Conservation (phyloP, 2,113 vertebrate species). For the Telmatochromis bifrenatus region DNA sequence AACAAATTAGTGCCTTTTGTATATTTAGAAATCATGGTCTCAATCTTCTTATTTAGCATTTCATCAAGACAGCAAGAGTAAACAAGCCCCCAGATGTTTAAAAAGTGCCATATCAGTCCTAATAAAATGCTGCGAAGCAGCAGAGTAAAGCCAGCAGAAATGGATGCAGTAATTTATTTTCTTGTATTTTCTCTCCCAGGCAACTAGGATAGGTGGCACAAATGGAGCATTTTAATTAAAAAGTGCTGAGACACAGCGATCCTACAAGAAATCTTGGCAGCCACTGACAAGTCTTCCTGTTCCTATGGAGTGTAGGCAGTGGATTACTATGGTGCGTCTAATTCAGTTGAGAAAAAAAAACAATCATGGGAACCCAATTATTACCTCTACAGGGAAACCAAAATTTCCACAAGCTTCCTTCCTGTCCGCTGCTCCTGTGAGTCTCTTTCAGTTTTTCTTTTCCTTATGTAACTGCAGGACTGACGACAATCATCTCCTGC, state of each 20-base stretch:
- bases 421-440: neutral
- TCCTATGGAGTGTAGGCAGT: conserved; percentile 4
- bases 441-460: neutral
- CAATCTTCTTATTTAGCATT: neutral
- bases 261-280: conserved; percentile 35
- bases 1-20: neutral
- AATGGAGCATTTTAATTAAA: conserved; percentile 72
- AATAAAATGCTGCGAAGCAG: conserved; percentile 17
- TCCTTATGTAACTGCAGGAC: neutral
- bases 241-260: conserved; percentile 67
- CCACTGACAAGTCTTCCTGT: neutral
- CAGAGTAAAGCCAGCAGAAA: conserved; percentile 18
- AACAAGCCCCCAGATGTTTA: conserved; percentile 10
- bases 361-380: conserved; percentile 1
- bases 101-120: conserved; percentile 8
- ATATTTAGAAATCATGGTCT: neutral
- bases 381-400: neutral
- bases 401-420: neutral
- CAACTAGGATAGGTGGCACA: conserved; percentile 53
- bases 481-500: neutral
- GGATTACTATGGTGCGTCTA: neutral
- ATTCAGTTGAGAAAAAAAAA: conserved; percentile 5
- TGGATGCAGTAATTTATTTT: conserved; percentile 36
- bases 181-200: conserved; percentile 37
- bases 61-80: neutral